These are phyloP conservation scores for Homarus americanus DNA, from an alignment of 1,140 invertebrate genomes.

Conservation along the genomic window DNA sequence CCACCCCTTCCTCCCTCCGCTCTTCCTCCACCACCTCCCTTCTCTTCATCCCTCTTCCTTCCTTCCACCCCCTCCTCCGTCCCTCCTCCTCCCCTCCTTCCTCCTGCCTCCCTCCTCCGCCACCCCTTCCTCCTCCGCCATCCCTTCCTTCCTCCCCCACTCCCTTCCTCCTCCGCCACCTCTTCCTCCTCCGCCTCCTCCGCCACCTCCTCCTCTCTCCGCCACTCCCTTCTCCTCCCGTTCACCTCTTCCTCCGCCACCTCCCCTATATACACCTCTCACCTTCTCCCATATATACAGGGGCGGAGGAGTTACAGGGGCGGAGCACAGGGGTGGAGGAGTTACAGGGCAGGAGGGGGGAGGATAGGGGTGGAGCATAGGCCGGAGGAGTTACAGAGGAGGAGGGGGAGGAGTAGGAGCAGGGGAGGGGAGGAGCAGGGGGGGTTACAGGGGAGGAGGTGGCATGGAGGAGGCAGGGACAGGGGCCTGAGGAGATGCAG, in stretches of 20 bases:
- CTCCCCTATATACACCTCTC: constrained; percentile 9
- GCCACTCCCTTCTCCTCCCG: background rate
- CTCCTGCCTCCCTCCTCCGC: background rate
- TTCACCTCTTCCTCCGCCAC: background rate
- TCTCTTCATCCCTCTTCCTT: background rate
- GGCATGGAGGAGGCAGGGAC: background rate
- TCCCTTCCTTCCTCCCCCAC: background rate
- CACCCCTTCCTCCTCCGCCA: background rate
- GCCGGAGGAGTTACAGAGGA: background rate
- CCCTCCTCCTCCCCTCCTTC: background rate
- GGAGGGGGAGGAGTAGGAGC: background rate
- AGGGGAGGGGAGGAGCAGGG: constrained; percentile 1
- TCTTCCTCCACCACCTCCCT: constrained; percentile 17
- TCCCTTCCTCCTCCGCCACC: background rate
- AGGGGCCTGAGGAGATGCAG: background rate
- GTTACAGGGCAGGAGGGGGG: background rate
- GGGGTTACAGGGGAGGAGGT: background rate
- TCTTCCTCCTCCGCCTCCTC: background rate
- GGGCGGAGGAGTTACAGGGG: no score
- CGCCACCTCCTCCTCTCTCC: background rate
- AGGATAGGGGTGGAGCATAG: background rate
- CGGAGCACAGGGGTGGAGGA: no score
- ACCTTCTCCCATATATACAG: background rate
- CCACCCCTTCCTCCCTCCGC: background rate
- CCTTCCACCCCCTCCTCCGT: background rate